Conservation (phyloP, 1,140 invertebrate species). For the Rhopalosiphum padi region DNA sequence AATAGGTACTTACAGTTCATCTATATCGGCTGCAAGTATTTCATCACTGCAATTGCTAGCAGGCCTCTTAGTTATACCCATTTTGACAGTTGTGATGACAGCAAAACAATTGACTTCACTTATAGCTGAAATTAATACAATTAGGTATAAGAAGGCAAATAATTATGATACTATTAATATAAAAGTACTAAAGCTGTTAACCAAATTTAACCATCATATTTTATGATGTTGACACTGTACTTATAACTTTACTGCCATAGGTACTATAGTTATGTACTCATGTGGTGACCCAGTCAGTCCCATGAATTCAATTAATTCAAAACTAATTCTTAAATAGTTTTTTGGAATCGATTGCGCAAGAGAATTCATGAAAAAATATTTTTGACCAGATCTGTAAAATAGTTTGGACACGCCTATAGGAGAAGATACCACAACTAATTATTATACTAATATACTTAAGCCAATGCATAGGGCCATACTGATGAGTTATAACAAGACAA, state of each 20-base stretch:
- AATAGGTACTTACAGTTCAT: conserved; percentile 21
- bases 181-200: too few species aligned
- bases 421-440: too few species aligned
- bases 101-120: not conserved
- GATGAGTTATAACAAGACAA: too few species aligned
- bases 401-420: not conserved
- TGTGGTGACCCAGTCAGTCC: not conserved
- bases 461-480: too few species aligned
- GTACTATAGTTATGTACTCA: too few species aligned
- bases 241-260: too few species aligned
- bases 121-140: not conserved
- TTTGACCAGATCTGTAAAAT: not conserved
- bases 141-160: not conserved
- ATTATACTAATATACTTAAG: too few species aligned
- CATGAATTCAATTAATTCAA: not conserved
- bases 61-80: conserved; percentile 47
- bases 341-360: too few species aligned
- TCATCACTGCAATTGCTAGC: conserved; percentile 31
- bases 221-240: too few species aligned
- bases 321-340: too few species aligned
- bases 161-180: not conserved
- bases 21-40: not conserved
- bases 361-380: not conserved
- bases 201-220: too few species aligned
- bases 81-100: not conserved